phyloP scores from a whole-genome alignment of 23 tunicate species.

The Halocynthia aurantium region DNA sequence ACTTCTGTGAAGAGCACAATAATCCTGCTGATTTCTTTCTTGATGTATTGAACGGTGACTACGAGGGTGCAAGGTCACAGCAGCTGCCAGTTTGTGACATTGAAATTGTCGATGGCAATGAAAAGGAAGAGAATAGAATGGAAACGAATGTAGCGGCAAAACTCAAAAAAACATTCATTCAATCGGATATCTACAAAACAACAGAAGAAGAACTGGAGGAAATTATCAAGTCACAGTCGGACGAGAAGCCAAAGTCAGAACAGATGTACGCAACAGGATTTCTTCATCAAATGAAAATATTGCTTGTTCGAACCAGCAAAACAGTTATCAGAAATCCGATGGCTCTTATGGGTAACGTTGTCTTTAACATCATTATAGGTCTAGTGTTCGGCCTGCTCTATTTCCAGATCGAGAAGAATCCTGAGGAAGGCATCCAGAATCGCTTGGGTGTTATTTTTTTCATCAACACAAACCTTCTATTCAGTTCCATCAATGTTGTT shows the following conservation, averaged over 20 bases:
- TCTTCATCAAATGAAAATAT: slow-evolving; percentile 49
- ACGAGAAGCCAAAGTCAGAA: background rate
- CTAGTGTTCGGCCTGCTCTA: slow-evolving; percentile 79
- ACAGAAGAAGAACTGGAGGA: slow-evolving; percentile 15
- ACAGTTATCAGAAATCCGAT: slow-evolving; percentile 75
- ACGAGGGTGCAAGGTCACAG: background rate
- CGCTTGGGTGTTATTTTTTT: slow-evolving; percentile 87
- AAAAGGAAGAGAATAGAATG: background rate
- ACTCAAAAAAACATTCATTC: slow-evolving; percentile 7
- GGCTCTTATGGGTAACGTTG: slow-evolving; percentile 64
- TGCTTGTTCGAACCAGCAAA: slow-evolving; percentile 46
- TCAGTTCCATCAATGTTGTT: slow-evolving; percentile 67
- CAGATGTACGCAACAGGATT: slow-evolving; percentile 72
- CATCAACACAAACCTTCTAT: slow-evolving; percentile 70
- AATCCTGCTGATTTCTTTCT: slow-evolving; percentile 93
- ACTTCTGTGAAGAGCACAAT: slow-evolving; percentile 79
- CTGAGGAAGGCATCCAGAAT: slow-evolving; percentile 82
- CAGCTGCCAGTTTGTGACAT: background rate
- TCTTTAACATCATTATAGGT: slow-evolving; percentile 57
- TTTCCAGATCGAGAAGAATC: slow-evolving; percentile 52
- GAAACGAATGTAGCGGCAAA: background rate
- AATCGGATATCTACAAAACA: slow-evolving; percentile 13
- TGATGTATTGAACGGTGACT: slow-evolving; percentile 86
- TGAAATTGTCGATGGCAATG: background rate
- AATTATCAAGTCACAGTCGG: background rate